Evolutionary conservation across 2,888 invertebrate species (phyloP), one percentile per base, ranked within the genome.

Genomic region (Melanargia galathea): DNA sequence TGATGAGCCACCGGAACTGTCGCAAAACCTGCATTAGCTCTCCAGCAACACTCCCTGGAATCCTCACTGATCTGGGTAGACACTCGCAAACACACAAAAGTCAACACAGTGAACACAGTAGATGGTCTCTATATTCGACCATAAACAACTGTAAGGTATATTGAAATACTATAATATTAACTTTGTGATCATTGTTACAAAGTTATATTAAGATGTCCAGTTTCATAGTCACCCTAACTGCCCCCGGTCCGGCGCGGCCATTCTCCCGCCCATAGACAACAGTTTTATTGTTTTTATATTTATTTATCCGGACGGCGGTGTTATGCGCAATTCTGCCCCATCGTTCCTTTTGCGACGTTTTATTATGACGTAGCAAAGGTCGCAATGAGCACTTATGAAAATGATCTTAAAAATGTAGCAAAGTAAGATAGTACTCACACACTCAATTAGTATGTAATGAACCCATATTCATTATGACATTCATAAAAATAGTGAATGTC

Each of bases 221-320:
- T 8, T 48, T 48, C 22, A 48, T 59, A 26, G 87, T 75, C 77
- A 76, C 83, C 79, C 69, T 78, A 73, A 65, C 73, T 71, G 73
- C 80, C 82, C 79, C 83, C 80, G 79, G 83, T 81, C 82, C 84
- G 80, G 79, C 84, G 86, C 83, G 83, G 83, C 88, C 84, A 87
- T 90, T 87, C 83, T 82, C 86, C 87, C 82, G 78, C 78, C 86
- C 84, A 88, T 89, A 89, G 87, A 90, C 90, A 90, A 88, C 84
- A 85, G 83, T 90, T 90, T 90, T 90, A 90, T 90, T 90, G 87
- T 89, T 90, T 90, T 90, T 86, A 88, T 89, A 88, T 90, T 86
- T 90, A 90, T 90, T 89, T 90, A 89, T 90, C 87, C 79, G 80
- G 56, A 46, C 63, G 64, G 72, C 81, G 81, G 76, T 83, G 82